Evolutionary conservation across 1,140 invertebrate species (phyloP).

Genomic region (Drosophila kohkoa): DNA sequence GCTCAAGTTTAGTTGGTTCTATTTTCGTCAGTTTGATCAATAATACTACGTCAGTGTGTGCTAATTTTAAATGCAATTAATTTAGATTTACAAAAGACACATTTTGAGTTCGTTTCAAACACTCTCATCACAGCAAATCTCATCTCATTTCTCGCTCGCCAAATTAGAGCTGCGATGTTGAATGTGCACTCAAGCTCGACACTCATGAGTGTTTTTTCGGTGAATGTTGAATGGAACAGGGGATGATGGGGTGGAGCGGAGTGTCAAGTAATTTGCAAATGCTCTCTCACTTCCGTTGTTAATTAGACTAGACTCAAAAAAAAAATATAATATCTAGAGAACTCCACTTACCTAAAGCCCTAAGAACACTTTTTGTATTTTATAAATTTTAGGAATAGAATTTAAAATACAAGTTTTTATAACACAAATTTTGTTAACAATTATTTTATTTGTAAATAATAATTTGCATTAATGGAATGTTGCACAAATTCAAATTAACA

Average conservation of each 20-base stretch:
- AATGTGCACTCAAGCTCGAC: constrained; percentile 61
- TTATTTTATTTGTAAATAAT: background rate
- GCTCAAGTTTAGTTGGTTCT: constrained; percentile 27
- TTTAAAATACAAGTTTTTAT: background rate
- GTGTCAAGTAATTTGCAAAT: constrained; percentile 38
- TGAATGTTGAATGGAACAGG: constrained; percentile 1
- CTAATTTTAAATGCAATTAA: constrained; percentile 76
- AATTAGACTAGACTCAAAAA: constrained; percentile 31
- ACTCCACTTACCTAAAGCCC: constrained; percentile 40
- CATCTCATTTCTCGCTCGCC: constrained; percentile 3
- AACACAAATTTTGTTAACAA: constrained; percentile 6
- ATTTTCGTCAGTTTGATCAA: constrained; percentile 61
- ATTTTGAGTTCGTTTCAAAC: constrained; percentile 31
- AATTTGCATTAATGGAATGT: background rate
- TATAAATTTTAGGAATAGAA: background rate
- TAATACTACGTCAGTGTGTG: constrained; percentile 45
- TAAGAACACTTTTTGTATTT: constrained; percentile 13
- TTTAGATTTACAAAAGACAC: constrained; percentile 49
- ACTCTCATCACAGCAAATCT: constrained; percentile 20
- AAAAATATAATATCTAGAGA: constrained; percentile 9
- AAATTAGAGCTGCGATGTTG: constrained; percentile 6
- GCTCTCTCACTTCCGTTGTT: constrained; percentile 48
- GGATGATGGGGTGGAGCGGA: background rate
- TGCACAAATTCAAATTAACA: background rate
- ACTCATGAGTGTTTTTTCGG: constrained; percentile 23